A percentile compares a stretch with the other conserved stretches of the same genome.
Evolutionary conservation across 2,113 vertebrate genomes (phyloP).

Genomic region (Stercorarius parasiticus): DNA sequence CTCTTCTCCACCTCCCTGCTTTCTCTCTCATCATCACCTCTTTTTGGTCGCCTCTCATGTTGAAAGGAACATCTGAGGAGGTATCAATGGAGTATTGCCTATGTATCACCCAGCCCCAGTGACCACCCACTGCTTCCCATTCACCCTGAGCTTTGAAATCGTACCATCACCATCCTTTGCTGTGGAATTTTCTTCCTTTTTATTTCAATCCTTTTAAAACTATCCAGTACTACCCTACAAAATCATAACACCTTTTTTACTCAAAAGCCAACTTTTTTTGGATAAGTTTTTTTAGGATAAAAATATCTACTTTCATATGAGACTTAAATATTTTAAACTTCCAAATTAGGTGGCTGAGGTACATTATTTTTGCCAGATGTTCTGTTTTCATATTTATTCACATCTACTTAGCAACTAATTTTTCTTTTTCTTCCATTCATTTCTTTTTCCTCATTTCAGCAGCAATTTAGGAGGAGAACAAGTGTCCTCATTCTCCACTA

Average conservation of each 20-base stretch:
- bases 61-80: neutral
- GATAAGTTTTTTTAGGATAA: neutral
- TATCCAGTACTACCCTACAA: neutral
- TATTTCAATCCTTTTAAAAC: neutral
- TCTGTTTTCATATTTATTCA: neutral
- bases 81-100: neutral
- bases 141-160: neutral
- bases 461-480: conserved; percentile 7
- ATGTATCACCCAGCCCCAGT: neutral
- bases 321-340: conserved; percentile 3
- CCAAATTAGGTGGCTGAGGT: neutral
- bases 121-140: neutral
- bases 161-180: fast-evolving
- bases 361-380: neutral
- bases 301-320: neutral
- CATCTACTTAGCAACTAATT: neutral
- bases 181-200: neutral
- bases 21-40: neutral
- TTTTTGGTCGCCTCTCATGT: fast-evolving
- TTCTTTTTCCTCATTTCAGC: conserved; percentile 27
- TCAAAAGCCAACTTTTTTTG: neutral
- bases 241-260: neutral
- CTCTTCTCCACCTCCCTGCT: neutral
- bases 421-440: neutral
- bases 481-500: neutral